Conservation (phyloP, 2,797 vertebrate genomes). For the Darevskia nairensis region DNA sequence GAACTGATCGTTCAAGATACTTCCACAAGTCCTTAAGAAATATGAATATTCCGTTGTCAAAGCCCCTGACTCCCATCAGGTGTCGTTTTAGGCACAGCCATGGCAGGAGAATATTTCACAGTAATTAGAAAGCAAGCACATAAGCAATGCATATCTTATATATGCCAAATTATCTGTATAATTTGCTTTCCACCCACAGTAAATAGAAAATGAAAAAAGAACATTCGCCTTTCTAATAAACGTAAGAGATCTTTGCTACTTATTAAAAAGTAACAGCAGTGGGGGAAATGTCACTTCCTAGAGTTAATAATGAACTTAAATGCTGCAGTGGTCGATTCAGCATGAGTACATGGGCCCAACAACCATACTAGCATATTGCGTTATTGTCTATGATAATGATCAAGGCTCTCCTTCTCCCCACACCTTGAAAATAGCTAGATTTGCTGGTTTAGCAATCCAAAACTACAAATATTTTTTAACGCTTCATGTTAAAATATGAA, state of each 20-base stretch:
- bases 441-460: constrained; percentile 50
- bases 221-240: constrained; percentile 11
- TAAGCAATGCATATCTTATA: background rate
- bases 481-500: constrained; percentile 56
- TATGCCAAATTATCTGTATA: background rate
- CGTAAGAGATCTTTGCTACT: background rate
- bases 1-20: too few relatives aligned
- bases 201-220: background rate
- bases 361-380: constrained; percentile 24
- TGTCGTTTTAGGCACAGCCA: background rate
- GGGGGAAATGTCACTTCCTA: constrained; percentile 37
- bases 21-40: background rate
- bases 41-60: background rate
- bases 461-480: constrained; percentile 55
- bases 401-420: background rate
- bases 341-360: constrained; percentile 21
- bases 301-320: constrained; percentile 51
- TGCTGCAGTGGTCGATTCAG: constrained; percentile 29
- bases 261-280: constrained; percentile 35
- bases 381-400: constrained; percentile 54
- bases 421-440: constrained; percentile 13
- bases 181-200: background rate
- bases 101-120: background rate
- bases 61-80: background rate
- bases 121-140: background rate